Evolutionary conservation across 2,797 vertebrate genomes (phyloP).

Genomic region (Bovichtus diacanthus): DNA sequence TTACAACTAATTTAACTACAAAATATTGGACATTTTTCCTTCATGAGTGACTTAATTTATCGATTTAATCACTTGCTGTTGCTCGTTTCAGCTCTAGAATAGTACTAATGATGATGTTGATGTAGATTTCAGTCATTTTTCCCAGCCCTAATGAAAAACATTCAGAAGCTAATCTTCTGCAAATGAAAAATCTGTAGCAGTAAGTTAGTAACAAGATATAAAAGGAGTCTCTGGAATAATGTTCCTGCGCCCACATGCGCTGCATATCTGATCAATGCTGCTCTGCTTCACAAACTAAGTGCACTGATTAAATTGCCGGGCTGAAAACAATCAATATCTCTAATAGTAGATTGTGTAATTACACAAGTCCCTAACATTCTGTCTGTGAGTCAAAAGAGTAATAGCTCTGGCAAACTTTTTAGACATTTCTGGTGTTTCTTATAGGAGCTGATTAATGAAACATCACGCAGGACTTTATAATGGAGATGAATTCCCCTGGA

Average conservation of each 20-base stretch:
- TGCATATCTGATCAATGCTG: slow-evolving; percentile 36
- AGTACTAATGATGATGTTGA: slow-evolving; percentile 1
- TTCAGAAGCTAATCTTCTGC: slow-evolving; percentile 23
- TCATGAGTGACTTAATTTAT: neutral
- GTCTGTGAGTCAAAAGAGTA: slow-evolving; percentile 33
- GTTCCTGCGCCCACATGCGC: slow-evolving; percentile 1
- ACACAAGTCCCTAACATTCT: slow-evolving; percentile 25
- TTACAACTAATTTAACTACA: neutral
- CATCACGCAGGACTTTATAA: slow-evolving; percentile 27
- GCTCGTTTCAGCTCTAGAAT: neutral
- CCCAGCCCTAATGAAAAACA: slow-evolving; percentile 27
- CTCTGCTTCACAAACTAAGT: slow-evolving; percentile 19
- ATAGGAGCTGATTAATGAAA: slow-evolving; percentile 54
- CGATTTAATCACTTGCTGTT: neutral
- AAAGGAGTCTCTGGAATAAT: slow-evolving; percentile 18
- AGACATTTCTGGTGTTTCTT: slow-evolving; percentile 26
- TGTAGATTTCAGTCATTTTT: slow-evolving; percentile 12
- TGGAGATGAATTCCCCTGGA: slow-evolving; percentile 42
- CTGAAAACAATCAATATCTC: slow-evolving; percentile 60
- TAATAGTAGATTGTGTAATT: slow-evolving; percentile 44
- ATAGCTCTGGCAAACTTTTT: slow-evolving; percentile 18
- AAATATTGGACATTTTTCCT: neutral
- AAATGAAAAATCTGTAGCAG: slow-evolving; percentile 32
- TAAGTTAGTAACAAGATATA: slow-evolving; percentile 5
- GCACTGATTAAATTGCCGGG: slow-evolving; percentile 18